These are phyloP conservation scores for Rostratula benghalensis DNA, from an alignment of 2,113 vertebrate species.

Conservation along the genomic window DNA sequence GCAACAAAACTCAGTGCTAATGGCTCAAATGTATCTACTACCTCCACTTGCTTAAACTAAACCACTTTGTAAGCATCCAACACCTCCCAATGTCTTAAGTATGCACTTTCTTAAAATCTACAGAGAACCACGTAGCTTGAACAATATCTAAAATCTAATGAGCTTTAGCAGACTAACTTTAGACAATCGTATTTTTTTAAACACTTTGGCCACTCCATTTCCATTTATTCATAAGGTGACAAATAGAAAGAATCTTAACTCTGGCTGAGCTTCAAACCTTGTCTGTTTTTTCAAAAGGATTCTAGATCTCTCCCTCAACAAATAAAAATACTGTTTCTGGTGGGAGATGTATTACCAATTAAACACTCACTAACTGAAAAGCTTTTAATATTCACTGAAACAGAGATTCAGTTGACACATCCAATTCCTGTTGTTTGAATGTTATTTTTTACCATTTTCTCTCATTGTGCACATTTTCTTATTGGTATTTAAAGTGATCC, in stretches of 20 bases:
- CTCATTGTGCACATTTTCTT: background rate
- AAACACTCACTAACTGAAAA: background rate
- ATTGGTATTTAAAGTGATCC: background rate
- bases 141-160: background rate
- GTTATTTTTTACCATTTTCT: background rate
- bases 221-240: background rate
- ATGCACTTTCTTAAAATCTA: background rate
- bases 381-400: background rate
- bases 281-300: background rate
- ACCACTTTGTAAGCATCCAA: background rate
- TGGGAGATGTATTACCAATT: background rate
- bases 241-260: background rate
- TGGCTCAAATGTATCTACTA: background rate
- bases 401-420: background rate
- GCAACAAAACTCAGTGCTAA: background rate
- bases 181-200: background rate
- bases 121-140: background rate
- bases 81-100: background rate
- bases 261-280: background rate
- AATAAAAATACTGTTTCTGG: background rate
- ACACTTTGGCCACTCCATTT: background rate
- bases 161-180: background rate
- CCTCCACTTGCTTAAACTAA: background rate
- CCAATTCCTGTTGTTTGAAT: background rate
- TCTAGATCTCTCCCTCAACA: background rate